These are phyloP conservation scores for Iselma pallidipennis DNA, from an alignment of 2,888 invertebrate species.

Conservation along the genomic window DNA sequence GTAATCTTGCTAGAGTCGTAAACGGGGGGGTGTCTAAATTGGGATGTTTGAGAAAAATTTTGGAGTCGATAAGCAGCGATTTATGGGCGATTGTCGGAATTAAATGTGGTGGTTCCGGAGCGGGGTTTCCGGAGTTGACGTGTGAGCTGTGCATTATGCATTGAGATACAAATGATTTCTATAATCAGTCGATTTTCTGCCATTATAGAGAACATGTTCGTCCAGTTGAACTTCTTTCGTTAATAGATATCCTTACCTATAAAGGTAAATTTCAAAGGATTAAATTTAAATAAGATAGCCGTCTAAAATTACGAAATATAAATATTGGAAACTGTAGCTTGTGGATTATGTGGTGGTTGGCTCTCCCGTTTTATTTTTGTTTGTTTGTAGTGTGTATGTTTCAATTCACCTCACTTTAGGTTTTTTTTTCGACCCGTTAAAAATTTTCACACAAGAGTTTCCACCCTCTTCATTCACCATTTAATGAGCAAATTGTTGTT, in stretches of 20 bases:
- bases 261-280: neutral
- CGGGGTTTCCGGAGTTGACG: neutral
- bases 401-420: neutral
- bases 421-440: neutral
- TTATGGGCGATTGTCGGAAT: neutral
- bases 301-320: slow-evolving; percentile 34
- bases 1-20: too few relatives aligned
- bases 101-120: neutral
- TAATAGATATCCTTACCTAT: too few relatives aligned
- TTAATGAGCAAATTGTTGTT: neutral
- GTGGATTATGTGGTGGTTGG: neutral
- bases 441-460: neutral
- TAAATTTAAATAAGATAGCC: slow-evolving; percentile 39
- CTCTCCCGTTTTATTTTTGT: neutral
- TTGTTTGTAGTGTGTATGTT: neutral
- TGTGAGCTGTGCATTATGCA: slow-evolving; percentile 9
- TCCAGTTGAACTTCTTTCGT: too few relatives aligned
- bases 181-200: too few relatives aligned
- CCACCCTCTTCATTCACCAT: neutral
- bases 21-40: too few relatives aligned
- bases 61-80: too few relatives aligned
- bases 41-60: too few relatives aligned
- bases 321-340: slow-evolving; percentile 24
- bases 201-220: too few relatives aligned
- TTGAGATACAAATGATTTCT: slow-evolving; percentile 12